phyloP scores from a whole-genome alignment of 1,140 invertebrate genomes.

The Drosophila tani region DNA sequence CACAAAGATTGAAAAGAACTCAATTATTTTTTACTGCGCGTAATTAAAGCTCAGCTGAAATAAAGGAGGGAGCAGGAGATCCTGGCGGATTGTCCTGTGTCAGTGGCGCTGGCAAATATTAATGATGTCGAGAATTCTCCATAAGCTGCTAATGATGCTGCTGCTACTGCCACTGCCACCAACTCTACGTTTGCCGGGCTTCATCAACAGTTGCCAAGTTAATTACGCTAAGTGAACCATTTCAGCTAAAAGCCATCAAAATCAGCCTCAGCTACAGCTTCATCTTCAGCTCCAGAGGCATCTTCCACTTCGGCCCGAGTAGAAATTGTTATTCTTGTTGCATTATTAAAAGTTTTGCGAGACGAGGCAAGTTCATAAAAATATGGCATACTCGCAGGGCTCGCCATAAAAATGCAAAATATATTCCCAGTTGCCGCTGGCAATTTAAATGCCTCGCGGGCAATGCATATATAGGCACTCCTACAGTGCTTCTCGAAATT shows the following conservation, averaged over 20 bases:
- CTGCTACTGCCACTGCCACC: conserved; percentile 28
- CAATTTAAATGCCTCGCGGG: conserved; percentile 21
- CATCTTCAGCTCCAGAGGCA: conserved; percentile 15
- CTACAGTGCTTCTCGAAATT: background rate
- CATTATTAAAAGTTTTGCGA: conserved; percentile 63
- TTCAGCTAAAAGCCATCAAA: conserved; percentile 50
- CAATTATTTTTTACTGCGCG: conserved; percentile 77
- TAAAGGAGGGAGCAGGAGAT: background rate
- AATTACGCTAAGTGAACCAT: conserved; percentile 76
- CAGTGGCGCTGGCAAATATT: conserved; percentile 67
- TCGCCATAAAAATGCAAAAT: conserved; percentile 71
- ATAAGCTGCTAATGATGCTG: conserved; percentile 57
- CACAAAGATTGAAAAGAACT: conserved; percentile 76
- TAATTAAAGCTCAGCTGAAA: conserved; percentile 62
- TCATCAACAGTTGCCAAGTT: conserved; percentile 79
- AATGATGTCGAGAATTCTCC: conserved; percentile 60
- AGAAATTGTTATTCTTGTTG: conserved; percentile 66
- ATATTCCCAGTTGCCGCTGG: conserved; percentile 28
- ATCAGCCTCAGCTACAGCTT: conserved; percentile 30
- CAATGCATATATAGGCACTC: background rate
- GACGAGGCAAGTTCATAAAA: conserved; percentile 37
- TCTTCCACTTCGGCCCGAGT: conserved; percentile 27
- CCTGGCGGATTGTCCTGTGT: conserved; percentile 46
- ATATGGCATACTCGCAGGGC: conserved; percentile 64
- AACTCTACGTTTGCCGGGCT: conserved; percentile 28